Evolutionary conservation across 2,797 vertebrate species (phyloP).

Genomic region (Pampus argenteus): DNA sequence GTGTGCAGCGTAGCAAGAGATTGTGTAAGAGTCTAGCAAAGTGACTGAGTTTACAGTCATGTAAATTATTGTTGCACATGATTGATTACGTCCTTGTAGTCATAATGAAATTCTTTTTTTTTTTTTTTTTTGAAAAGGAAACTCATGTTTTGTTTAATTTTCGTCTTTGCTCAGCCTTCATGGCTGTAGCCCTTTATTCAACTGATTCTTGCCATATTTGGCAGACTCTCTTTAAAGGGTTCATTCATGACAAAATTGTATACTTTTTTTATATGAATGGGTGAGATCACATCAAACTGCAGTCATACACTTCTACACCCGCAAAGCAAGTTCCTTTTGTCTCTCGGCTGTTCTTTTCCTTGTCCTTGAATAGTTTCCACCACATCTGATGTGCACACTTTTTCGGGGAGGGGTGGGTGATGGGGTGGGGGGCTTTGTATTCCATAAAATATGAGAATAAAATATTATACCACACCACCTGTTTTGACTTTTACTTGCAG

Average conservation of each 20-base stretch:
- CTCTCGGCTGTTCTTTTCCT: slow-evolving; percentile 53
- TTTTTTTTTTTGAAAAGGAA: slow-evolving; percentile 39
- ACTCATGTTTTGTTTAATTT: slow-evolving; percentile 28
- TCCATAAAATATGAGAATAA: slow-evolving; percentile 84
- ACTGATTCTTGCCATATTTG: slow-evolving; percentile 45
- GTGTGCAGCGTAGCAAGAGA: slow-evolving; percentile 67
- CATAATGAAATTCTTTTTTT: slow-evolving; percentile 39
- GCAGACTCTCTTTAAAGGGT: slow-evolving; percentile 43
- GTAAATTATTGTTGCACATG: slow-evolving; percentile 77
- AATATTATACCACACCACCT: slow-evolving; percentile 76
- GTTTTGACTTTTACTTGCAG: slow-evolving; percentile 34
- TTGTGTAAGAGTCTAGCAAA: slow-evolving; percentile 60
- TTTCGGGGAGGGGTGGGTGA: slow-evolving; percentile 24
- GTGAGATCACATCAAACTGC: slow-evolving; percentile 55
- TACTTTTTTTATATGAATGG: slow-evolving; percentile 67
- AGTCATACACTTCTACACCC: slow-evolving; percentile 58
- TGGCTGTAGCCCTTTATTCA: slow-evolving; percentile 50
- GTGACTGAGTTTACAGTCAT: slow-evolving; percentile 56
- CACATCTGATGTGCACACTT: slow-evolving; percentile 70
- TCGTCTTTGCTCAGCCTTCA: slow-evolving; percentile 22
- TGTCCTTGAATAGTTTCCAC: slow-evolving; percentile 63
- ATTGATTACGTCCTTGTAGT: slow-evolving; percentile 66
- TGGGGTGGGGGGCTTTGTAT: slow-evolving; percentile 73
- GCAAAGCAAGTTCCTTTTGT: slow-evolving; percentile 43
- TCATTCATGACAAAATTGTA: slow-evolving; percentile 51